Conservation (phyloP, 2,113 vertebrate species). For the Carassius gibelio region DNA sequence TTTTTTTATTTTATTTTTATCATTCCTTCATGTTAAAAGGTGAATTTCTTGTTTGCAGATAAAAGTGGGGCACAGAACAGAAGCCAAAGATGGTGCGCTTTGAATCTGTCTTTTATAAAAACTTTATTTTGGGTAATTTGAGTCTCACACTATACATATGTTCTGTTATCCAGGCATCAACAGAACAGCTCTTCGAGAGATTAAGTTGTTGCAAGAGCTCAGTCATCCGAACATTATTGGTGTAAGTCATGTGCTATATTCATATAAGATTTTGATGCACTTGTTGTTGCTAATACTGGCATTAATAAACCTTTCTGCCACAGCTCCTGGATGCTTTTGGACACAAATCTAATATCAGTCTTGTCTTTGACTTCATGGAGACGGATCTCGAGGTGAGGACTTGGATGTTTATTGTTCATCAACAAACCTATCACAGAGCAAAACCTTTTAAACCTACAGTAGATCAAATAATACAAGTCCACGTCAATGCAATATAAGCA, state of each 20-base stretch:
- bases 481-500: not conserved
- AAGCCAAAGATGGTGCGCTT: constrained; percentile 94
- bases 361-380: constrained; percentile 99
- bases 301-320: not conserved
- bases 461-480: not conserved
- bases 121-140: not conserved
- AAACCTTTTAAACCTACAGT: not conserved
- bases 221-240: constrained; percentile 98
- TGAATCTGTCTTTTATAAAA: not conserved
- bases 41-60: constrained; percentile 78
- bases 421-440: not conserved
- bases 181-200: constrained; percentile 94
- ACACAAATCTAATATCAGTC: constrained; percentile 97
- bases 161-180: constrained; percentile 85
- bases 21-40: not conserved
- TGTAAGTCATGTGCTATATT: constrained; percentile 72
- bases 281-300: not conserved
- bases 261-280: not conserved
- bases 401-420: not conserved
- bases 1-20: not conserved
- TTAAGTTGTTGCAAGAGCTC: constrained; percentile 94
- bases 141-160: not conserved
- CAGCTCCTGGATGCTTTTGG: constrained; percentile 97
- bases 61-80: constrained; percentile 95
- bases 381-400: constrained; percentile 90